Conservation (phyloP, 2,797 vertebrate species). For the Leptoclinus maculatus region DNA sequence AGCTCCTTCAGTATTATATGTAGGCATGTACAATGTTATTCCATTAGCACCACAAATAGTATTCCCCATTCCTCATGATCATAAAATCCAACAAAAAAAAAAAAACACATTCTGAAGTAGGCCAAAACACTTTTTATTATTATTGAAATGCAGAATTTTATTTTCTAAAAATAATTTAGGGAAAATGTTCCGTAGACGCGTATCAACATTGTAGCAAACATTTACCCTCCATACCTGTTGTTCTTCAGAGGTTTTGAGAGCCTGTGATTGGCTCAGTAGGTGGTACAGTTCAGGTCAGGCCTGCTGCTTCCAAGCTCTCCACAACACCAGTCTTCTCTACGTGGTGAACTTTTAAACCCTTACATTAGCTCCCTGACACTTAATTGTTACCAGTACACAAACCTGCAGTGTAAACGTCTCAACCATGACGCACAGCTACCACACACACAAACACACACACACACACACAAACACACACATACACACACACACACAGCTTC, state of each 20-base stretch:
- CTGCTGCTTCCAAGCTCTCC: conserved; percentile 43
- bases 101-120: background rate
- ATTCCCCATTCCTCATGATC: background rate
- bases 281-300: conserved; percentile 33
- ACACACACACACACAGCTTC: conserved; percentile 28
- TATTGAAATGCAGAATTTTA: background rate
- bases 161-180: background rate
- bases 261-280: conserved; percentile 39
- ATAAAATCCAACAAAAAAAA: background rate
- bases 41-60: background rate
- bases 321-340: conserved; percentile 15
- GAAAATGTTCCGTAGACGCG: background rate
- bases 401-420: conserved; percentile 63
- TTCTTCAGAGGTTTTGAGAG: background rate
- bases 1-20: background rate
- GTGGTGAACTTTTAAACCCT: conserved; percentile 72
- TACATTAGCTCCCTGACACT: conserved; percentile 72
- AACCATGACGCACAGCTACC: conserved; percentile 52
- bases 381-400: conserved; percentile 77
- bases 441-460: conserved; percentile 27
- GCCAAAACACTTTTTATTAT: background rate
- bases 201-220: background rate
- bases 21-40: background rate
- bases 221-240: background rate
- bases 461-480: conserved; percentile 21